Evolutionary conservation across 1,140 invertebrate species (phyloP).

Genomic region (Mercenaria mercenaria): DNA sequence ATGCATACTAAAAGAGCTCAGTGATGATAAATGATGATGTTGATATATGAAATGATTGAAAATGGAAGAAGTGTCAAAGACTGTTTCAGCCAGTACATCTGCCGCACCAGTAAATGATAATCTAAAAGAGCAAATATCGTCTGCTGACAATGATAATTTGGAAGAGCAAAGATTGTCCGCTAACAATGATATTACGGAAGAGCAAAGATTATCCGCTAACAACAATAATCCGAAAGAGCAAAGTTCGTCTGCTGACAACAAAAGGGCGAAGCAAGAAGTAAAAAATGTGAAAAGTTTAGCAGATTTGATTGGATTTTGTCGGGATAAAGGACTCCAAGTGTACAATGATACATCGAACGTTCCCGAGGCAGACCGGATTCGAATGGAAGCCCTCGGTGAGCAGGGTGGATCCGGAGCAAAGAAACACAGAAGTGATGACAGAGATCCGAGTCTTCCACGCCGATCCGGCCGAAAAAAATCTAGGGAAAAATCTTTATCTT

Average conservation of each 20-base stretch:
- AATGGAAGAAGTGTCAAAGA: too few relatives aligned
- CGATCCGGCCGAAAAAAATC: neutral
- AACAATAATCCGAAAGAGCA: neutral
- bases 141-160: too few relatives aligned
- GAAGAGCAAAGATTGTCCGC: too few relatives aligned
- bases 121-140: too few relatives aligned
- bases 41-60: too few relatives aligned
- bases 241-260: neutral
- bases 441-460: too few relatives aligned
- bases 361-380: neutral
- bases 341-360: constrained; percentile 21
- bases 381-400: neutral
- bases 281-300: neutral
- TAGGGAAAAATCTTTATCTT: neutral
- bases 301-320: constrained; percentile 21
- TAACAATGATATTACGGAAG: neutral
- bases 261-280: neutral
- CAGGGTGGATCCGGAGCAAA: neutral
- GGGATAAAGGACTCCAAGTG: constrained; percentile 6
- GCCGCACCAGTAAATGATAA: too few relatives aligned
- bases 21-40: too few relatives aligned
- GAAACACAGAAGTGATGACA: constrained; percentile 1
- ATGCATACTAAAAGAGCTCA: too few relatives aligned
- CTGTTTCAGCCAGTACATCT: too few relatives aligned
- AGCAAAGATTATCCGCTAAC: neutral